phyloP scores from a whole-genome alignment of 2,888 invertebrate genomes.

The Endotricha flammealis region DNA sequence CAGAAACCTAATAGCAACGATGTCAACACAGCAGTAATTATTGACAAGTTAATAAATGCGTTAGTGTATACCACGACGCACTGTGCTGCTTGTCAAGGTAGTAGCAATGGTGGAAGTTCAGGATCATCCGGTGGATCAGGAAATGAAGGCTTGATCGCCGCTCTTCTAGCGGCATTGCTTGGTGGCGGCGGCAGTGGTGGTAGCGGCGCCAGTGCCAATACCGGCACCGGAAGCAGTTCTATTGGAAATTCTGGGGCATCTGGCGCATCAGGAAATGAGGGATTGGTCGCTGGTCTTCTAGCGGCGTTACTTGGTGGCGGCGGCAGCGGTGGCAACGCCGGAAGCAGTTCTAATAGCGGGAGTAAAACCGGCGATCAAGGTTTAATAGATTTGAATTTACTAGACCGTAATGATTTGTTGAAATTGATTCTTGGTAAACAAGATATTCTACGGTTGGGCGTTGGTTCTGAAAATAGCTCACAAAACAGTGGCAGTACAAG shows the following conservation, averaged over 20 bases:
- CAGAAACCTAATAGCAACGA: conserved; percentile 2
- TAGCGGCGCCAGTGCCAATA: not conserved
- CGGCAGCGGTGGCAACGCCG: not conserved
- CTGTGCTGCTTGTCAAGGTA: not conserved
- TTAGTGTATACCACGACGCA: conserved; percentile 12
- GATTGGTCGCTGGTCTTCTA: not conserved
- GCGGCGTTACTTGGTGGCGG: not conserved
- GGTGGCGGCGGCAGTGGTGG: conserved; percentile 5
- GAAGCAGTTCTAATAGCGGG: not conserved
- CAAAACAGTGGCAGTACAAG: too few relatives aligned
- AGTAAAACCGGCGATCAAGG: not conserved
- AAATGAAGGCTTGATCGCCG: not conserved
- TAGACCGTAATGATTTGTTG: conserved; percentile 6
- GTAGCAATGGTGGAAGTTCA: not conserved
- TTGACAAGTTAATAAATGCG: conserved; percentile 18
- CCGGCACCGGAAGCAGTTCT: not conserved
- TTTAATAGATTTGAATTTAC: conserved; percentile 7
- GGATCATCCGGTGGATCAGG: not conserved
- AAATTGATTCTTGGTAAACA: conserved; percentile 4
- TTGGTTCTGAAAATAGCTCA: conserved; percentile 6
- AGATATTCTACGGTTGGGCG: conserved; percentile 2
- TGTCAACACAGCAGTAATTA: conserved; percentile 13
- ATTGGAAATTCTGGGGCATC: not conserved
- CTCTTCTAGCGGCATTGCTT: not conserved
- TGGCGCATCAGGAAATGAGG: not conserved